Base-by-base conservation (phyloP, 2,888 invertebrate genomes). In the Unio delphinus region DNA sequence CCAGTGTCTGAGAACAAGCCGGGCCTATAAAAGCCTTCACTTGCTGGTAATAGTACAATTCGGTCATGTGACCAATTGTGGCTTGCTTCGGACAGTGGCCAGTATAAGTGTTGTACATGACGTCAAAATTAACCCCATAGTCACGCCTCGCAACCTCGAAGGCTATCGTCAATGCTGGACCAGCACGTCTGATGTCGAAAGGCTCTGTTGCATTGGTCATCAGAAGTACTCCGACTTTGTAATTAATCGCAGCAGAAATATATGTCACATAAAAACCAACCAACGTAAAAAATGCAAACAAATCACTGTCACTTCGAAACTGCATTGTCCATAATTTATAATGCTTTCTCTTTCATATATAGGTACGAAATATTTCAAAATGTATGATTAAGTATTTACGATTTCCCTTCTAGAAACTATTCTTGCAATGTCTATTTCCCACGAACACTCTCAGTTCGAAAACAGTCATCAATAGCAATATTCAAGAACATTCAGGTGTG, bases 151-250 rank as follows among this genome's bases (percentile, higher is more conserved):
- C 76, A 2, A 65, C 55, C n/a, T 78, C 80, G n/a, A 79, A 68
- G 4, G 79, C 81, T 4, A 82, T 76, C 18, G 73, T 69, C n/a
- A 82, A 55, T 5, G 81, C 81, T 18, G 81, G 79, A 3, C 69
- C 78, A 4, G 76, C 68, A 8, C 81, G 69, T 6, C 79, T 68
- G 11, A 77, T 55, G 68, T 82, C 81, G 59, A 82, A 80, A 0
- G 81, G 81, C 61, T 80, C 79, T 18, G 76, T 73, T 4, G 79
- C 80, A 3, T 67, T 70, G 34, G 79, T 78, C 81, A 82, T 82
- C 34, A 80, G 63, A 20, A 82, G 70, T 18, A 82, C 75, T 1
- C 81, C 81, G 18, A 79, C 70, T 71, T 79, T 79, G 5, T 80
- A 73, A 15, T 34, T 63, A 56, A 66, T 67, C 54, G 61, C 58